These are phyloP conservation scores for Heterodera filipjevi DNA, from an alignment of 2,888 invertebrate species.

Conservation along the genomic window DNA sequence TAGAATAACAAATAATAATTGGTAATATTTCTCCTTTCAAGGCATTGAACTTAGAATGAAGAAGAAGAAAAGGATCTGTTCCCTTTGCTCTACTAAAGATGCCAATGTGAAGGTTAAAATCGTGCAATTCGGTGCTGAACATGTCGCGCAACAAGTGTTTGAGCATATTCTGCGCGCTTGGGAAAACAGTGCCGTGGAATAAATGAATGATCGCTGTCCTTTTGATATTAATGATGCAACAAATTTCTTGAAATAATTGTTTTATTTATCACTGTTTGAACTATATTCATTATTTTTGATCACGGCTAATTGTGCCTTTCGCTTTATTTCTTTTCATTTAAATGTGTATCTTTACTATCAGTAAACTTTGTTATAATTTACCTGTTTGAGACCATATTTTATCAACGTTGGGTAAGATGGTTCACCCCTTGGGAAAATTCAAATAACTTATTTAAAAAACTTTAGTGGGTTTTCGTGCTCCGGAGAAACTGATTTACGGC, in stretches of 20 bases:
- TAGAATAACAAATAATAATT: background rate
- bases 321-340: background rate
- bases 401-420: no score
- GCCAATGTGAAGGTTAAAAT: conserved; percentile 18
- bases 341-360: no score
- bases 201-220: no score
- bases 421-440: no score
- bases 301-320: background rate
- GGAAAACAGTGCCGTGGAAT: background rate
- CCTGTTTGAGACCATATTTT: no score
- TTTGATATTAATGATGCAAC: background rate
- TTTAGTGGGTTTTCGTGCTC: no score
- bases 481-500: no score
- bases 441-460: no score
- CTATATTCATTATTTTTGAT: background rate
- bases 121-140: conserved; percentile 15
- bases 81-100: background rate
- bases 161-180: conserved; percentile 12
- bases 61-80: conserved; percentile 9
- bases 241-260: background rate
- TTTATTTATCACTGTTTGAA: background rate
- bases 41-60: conserved; percentile 21
- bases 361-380: no score
- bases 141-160: conserved; percentile 4
- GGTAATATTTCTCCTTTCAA: background rate